Evolutionary conservation across 2,113 vertebrate species (phyloP).

Genomic region (Mustela nigripes): DNA sequence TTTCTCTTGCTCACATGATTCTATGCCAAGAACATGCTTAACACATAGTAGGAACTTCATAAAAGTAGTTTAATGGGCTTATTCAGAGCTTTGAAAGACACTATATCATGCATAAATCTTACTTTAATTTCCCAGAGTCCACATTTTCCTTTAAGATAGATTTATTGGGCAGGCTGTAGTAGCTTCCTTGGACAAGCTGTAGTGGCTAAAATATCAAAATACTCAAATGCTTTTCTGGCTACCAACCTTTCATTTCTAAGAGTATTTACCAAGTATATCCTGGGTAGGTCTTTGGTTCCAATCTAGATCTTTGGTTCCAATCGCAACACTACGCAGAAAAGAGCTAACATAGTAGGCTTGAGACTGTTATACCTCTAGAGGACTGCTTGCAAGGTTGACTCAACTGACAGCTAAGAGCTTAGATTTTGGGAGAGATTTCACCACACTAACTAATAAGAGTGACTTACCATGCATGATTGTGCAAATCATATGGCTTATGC

Average conservation of each 20-base stretch:
- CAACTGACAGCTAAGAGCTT: neutral
- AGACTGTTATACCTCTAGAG: neutral
- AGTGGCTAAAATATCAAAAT: conserved; percentile 14
- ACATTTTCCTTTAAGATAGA: neutral
- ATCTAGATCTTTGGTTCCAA: neutral
- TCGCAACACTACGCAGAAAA: neutral
- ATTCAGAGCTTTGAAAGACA: neutral
- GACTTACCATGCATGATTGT: neutral
- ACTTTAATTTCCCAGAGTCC: neutral
- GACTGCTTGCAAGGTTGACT: neutral
- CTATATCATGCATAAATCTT: neutral
- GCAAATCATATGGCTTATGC: neutral
- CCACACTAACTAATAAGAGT: neutral
- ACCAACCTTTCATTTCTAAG: neutral
- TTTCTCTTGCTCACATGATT: neutral
- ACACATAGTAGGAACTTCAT: neutral
- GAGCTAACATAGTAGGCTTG: neutral
- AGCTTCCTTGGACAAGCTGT: neutral
- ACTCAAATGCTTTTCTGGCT: neutral
- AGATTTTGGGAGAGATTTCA: neutral
- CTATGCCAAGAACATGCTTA: neutral
- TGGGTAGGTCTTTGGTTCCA: neutral
- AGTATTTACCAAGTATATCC: neutral
- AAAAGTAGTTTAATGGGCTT: neutral
- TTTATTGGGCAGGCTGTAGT: neutral